Conservation (phyloP, 2,113 vertebrate genomes). For the Myiagra hebetior region DNA sequence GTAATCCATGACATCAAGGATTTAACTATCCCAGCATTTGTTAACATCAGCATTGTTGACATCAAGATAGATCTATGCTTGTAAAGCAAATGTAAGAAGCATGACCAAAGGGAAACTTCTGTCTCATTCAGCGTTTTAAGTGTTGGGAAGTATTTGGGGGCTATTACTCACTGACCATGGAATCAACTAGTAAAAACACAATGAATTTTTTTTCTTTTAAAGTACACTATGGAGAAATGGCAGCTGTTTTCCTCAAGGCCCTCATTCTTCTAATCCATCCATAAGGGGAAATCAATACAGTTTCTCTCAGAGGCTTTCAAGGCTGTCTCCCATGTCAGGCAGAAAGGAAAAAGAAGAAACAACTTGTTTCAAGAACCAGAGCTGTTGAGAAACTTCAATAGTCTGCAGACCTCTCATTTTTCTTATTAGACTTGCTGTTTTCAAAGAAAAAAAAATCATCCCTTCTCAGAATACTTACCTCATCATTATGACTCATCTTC, state of each 20-base stretch:
- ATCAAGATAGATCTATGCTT: neutral
- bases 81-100: neutral
- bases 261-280: conserved; percentile 12
- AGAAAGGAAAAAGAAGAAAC: conserved; percentile 26
- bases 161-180: neutral
- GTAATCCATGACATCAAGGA: neutral
- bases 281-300: conserved; percentile 55
- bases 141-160: neutral
- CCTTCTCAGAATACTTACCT: neutral
- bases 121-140: neutral
- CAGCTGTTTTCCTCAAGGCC: conserved; percentile 24
- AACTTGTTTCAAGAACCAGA: conserved; percentile 19
- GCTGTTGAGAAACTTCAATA: neutral
- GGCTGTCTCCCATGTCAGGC: conserved; percentile 3
- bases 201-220: neutral
- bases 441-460: neutral
- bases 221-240: neutral
- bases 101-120: neutral
- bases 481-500: conserved; percentile 3
- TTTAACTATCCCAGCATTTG: neutral
- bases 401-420: neutral
- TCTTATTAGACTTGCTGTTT: neutral
- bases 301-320: conserved; percentile 37
- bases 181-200: neutral
- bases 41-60: neutral